Conservation (phyloP, 1,140 invertebrate species). For the Bombus pyrosoma region DNA sequence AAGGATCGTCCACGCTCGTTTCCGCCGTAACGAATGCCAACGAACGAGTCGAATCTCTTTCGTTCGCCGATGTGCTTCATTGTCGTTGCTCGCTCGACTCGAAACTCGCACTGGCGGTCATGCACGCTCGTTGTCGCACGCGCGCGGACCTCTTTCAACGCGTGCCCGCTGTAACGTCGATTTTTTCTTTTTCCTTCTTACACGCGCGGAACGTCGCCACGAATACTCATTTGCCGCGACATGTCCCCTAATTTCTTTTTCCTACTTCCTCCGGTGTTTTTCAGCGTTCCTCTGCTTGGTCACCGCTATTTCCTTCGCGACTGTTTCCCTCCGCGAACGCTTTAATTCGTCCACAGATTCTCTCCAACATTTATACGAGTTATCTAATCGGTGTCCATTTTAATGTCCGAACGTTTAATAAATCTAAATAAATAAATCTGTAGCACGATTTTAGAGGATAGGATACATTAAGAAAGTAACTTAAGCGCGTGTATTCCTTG, state of each 20-base stretch:
- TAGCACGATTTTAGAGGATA: too few species aligned
- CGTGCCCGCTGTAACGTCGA: background rate
- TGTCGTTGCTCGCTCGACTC: conserved; percentile 16
- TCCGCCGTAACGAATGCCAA: conserved; percentile 16
- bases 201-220: too few species aligned
- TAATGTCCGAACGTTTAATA: too few species aligned
- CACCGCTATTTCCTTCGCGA: too few species aligned
- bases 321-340: too few species aligned
- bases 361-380: too few species aligned
- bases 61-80: background rate
- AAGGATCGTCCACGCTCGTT: background rate
- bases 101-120: conserved; percentile 4
- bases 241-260: too few species aligned
- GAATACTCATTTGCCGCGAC: too few species aligned
- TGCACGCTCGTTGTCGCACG: background rate
- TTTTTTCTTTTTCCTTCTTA: background rate
- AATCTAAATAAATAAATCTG: accelerated
- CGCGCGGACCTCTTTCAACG: background rate
- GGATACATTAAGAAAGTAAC: too few species aligned
- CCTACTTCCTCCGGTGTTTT: too few species aligned
- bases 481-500: background rate
- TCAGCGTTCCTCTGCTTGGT: accelerated
- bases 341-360: too few species aligned
- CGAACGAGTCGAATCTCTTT: background rate
- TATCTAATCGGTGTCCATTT: too few species aligned